Evolutionary conservation across 2,797 vertebrate species (phyloP).

Genomic region (Hapalemur alaotrensis): DNA sequence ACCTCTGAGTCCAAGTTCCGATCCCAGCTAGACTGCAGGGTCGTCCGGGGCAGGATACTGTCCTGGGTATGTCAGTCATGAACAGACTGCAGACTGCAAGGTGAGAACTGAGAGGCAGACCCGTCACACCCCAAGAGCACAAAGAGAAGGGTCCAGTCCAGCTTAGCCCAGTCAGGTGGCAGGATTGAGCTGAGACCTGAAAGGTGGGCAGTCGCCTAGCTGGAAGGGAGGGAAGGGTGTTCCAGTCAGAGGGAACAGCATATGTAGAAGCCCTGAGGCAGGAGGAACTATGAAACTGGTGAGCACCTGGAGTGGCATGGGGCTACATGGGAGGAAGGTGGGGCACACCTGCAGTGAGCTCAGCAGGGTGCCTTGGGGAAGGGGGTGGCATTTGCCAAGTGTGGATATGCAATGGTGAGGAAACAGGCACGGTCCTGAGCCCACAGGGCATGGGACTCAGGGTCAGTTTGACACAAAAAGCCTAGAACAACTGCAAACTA

Average conservation of each 20-base stretch:
- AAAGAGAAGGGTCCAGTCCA: no score
- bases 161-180: background rate
- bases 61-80: background rate
- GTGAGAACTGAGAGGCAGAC: background rate
- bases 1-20: background rate
- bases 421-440: background rate
- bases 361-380: background rate
- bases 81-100: background rate
- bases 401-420: background rate
- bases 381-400: background rate
- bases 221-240: background rate
- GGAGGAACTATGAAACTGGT: background rate
- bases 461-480: background rate
- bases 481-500: no score
- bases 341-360: fast-evolving
- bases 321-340: no score
- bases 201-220: no score
- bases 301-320: background rate
- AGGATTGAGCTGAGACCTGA: background rate
- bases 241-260: background rate
- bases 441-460: background rate
- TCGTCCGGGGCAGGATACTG: background rate
- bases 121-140: fast-evolving
- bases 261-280: background rate
- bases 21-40: background rate